Percentiles rank a stretch among this genome's conserved stretches.
phyloP scores from a whole-genome alignment of 2,797 vertebrate species.

The Sebastes vulpes region DNA sequence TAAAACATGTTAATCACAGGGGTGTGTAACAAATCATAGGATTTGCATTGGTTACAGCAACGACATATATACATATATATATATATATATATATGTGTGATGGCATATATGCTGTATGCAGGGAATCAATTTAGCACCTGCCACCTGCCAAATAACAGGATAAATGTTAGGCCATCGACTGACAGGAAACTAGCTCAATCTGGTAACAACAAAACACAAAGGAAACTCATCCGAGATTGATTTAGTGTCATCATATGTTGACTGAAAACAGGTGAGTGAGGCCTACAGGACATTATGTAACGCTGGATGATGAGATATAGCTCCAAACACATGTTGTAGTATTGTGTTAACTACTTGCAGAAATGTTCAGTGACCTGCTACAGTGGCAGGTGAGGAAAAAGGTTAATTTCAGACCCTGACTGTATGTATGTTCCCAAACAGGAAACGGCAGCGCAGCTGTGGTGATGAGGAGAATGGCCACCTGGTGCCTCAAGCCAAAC shows the following conservation, averaged over 20 bases:
- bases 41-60: too few relatives aligned
- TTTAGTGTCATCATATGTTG: constrained; percentile 78
- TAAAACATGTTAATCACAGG: too few relatives aligned
- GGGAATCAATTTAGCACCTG: too few relatives aligned
- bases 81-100: too few relatives aligned
- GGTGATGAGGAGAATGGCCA: constrained; percentile 89
- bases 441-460: constrained; percentile 92
- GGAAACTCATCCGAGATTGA: constrained; percentile 20
- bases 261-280: constrained; percentile 83
- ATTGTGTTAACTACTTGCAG: neutral
- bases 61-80: too few relatives aligned
- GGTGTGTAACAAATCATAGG: too few relatives aligned
- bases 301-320: neutral
- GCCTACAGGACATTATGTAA: neutral
- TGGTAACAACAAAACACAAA: constrained; percentile 15
- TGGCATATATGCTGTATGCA: too few relatives aligned
- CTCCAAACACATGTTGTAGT: neutral
- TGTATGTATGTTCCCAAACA: constrained; percentile 29
- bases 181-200: constrained; percentile 19
- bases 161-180: constrained; percentile 38
- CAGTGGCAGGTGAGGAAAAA: too few relatives aligned
- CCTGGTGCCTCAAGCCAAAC: constrained; percentile 90
- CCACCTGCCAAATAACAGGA: too few relatives aligned
- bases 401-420: too few relatives aligned
- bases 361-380: too few relatives aligned